A percentile compares a stretch with the other conserved stretches of the same genome.
These are phyloP conservation scores for Pheosia gnoma DNA, from an alignment of 2,888 invertebrate genomes.

Conservation along the genomic window DNA sequence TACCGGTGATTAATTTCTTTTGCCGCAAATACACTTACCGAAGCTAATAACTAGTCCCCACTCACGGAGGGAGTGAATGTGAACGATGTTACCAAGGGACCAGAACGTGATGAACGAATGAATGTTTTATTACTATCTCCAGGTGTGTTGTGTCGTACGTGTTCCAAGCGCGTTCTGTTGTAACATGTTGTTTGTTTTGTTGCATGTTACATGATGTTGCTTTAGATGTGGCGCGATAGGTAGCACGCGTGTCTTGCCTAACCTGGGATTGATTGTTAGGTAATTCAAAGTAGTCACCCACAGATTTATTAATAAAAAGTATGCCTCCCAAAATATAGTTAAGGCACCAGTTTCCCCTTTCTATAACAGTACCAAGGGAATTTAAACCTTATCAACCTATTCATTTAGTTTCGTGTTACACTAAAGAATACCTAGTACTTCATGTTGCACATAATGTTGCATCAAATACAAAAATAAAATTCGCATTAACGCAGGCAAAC, in stretches of 20 bases:
- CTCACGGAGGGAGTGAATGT: slow-evolving; percentile 22
- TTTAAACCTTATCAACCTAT: too few relatives aligned
- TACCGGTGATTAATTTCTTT: slow-evolving; percentile 36
- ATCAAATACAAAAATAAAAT: slow-evolving; percentile 1
- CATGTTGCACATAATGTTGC: slow-evolving; percentile 3
- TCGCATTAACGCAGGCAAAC: slow-evolving; percentile 10
- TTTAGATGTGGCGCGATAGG: neutral
- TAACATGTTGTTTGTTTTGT: neutral
- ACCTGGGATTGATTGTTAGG: too few relatives aligned
- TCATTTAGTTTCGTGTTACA: too few relatives aligned
- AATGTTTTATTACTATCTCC: slow-evolving; percentile 47
- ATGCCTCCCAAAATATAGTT: too few relatives aligned
- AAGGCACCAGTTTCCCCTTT: too few relatives aligned
- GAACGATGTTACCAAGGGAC: slow-evolving; percentile 43
- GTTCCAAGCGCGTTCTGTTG: neutral
- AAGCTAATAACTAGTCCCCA: slow-evolving; percentile 29
- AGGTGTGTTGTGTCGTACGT: slow-evolving; percentile 16
- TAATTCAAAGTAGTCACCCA: too few relatives aligned
- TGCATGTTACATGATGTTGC: neutral
- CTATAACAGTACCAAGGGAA: too few relatives aligned
- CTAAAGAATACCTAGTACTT: too few relatives aligned
- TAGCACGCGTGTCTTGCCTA: neutral
- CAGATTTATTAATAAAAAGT: too few relatives aligned
- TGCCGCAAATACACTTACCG: slow-evolving; percentile 29
- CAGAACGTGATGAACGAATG: slow-evolving; percentile 52